These are phyloP conservation scores for Aurelia aurita complex sp. Pacific DNA, from an alignment of 30 jellyfish, hydroid and myxozoan species.

Conservation along the genomic window DNA sequence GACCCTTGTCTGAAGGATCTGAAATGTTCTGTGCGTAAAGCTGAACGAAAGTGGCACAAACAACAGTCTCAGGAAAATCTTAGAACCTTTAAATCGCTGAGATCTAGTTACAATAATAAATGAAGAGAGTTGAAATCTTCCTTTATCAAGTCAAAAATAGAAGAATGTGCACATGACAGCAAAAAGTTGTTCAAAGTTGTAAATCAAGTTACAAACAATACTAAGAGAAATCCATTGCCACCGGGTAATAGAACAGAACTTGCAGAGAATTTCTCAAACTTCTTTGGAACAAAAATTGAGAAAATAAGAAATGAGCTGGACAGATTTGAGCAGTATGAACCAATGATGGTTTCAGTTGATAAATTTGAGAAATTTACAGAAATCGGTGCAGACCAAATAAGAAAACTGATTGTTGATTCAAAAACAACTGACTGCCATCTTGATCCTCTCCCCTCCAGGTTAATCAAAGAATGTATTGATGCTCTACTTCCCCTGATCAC, in stretches of 20 bases:
- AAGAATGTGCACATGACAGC: too few relatives aligned
- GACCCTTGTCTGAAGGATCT: too few relatives aligned
- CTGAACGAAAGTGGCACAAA: slow-evolving; percentile 4
- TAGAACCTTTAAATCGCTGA: not conserved
- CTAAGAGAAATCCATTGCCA: slow-evolving; percentile 12
- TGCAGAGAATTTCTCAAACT: not conserved
- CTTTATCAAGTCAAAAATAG: not conserved
- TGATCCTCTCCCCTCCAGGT: not conserved
- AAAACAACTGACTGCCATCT: slow-evolving; percentile 14
- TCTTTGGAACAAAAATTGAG: not conserved
- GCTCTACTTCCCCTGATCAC: not conserved
- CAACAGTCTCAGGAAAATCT: slow-evolving; percentile 6
- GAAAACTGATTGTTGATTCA: slow-evolving; percentile 11
- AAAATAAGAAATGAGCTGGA: slow-evolving; percentile 14
- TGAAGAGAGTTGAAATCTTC: slow-evolving; percentile 11
- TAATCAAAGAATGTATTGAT: not conserved
- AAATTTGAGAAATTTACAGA: slow-evolving; percentile 11
- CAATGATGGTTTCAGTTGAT: not conserved
- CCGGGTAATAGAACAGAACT: slow-evolving; percentile 4
- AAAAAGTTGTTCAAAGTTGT: not conserved
- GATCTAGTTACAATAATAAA: slow-evolving; percentile 25
- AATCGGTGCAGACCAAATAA: slow-evolving; percentile 10
- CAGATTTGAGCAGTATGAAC: not conserved
- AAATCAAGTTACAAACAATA: slow-evolving; percentile 24
- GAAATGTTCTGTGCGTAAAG: not conserved